phyloP scores from a whole-genome alignment of 2,888 invertebrate genomes.

The Plagodis pulveraria region DNA sequence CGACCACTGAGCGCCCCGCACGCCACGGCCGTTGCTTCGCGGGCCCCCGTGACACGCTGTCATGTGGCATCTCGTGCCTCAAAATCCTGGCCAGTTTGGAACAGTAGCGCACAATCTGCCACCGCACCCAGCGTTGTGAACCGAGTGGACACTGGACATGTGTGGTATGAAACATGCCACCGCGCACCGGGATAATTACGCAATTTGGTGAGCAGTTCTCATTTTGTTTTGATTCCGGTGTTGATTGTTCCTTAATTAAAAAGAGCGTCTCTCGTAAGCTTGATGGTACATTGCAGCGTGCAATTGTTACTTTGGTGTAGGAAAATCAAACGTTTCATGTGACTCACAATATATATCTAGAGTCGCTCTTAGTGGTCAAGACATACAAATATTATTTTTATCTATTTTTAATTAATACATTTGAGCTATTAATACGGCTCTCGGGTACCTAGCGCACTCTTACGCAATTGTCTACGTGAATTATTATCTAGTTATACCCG shows the following conservation, averaged over 20 bases:
- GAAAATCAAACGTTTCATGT: conserved; percentile 9
- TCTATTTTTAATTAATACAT: not conserved
- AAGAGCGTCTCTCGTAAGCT: conserved; percentile 25
- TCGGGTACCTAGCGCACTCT: conserved; percentile 25
- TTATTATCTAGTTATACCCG: conserved; percentile 28
- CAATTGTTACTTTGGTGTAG: conserved; percentile 25
- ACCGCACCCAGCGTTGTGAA: not conserved
- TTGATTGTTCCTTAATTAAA: conserved; percentile 24
- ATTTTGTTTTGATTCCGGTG: too few species aligned
- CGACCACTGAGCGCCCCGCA: too few species aligned
- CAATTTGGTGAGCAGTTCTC: conserved; percentile 34
- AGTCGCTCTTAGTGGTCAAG: conserved; percentile 3
- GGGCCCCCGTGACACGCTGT: too few species aligned
- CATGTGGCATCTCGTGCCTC: too few species aligned
- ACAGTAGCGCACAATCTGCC: not conserved
- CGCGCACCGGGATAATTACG: conserved; percentile 1
- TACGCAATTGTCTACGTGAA: conserved; percentile 34
- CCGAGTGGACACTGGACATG: conserved; percentile 1
- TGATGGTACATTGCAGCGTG: conserved; percentile 18
- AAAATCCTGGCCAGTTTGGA: not conserved
- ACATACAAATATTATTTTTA: not conserved
- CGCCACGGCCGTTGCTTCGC: too few species aligned
- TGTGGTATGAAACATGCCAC: conserved; percentile 3
- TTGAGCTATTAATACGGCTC: conserved; percentile 24
- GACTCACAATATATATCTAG: conserved; percentile 16